Base-by-base conservation (phyloP, 2,113 vertebrate species). In the Salvator merianae region DNA sequence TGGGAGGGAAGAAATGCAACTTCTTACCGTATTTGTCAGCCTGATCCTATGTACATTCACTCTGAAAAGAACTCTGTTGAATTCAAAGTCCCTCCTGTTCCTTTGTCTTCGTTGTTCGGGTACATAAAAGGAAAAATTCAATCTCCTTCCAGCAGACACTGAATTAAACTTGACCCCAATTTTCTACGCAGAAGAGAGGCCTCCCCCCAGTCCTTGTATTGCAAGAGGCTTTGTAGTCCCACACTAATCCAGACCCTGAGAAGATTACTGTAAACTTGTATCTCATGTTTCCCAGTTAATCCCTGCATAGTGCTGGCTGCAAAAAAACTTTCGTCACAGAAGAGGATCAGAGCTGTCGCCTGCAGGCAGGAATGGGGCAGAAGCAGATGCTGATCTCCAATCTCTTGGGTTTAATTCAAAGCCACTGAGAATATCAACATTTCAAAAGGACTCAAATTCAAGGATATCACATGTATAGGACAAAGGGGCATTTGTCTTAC, bases 241-340 rank as follows among this genome's bases (percentile, higher is more conserved):
- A 63, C 81, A 63, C 55, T 82, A 82, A 82, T 74, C 81, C 81
- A 74, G 38, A 55, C 47, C 55, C 70, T 62, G 81, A 74, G 81
- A 63, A 82, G 81, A 74, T 82, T 82, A 82, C 9, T 10, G 70
- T 71, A 82, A 65, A 82, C 55, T 82, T 74, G 81, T 43, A 73
- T 82, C 73, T 82, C 55, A 47, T 74, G 81, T 82, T 82, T 73
- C 30, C 62, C 70, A 32, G 81, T 82, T 82, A 82, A 82, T 82
- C 81, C 81, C 70, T 74, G 70, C 55, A 62, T 55, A 74, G 30
- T 2, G 53, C 55, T 82, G 81, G 81, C 70, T 82, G 70, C 70
- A 74, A 26, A 74, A 34, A 82, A 82, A 74, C 70, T 82, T 82
- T 63, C 70, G 63, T 82, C 55, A 32, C 70, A 82, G 55, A 74